These are phyloP conservation scores for Heteromyza rotundicornis DNA, from an alignment of 2,888 invertebrate genomes.

Conservation along the genomic window DNA sequence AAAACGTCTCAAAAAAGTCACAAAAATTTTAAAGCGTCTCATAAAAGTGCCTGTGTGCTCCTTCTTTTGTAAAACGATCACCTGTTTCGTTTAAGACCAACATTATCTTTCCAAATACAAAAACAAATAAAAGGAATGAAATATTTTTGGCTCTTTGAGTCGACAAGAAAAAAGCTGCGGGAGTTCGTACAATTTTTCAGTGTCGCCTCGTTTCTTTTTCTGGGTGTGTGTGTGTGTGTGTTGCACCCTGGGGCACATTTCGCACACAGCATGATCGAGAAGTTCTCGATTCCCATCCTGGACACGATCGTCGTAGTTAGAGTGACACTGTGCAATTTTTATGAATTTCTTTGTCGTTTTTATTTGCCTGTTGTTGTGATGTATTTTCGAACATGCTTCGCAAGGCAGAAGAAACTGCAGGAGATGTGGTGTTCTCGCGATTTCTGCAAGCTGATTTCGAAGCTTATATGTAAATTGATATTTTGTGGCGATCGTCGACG, in stretches of 20 bases:
- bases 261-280: not conserved
- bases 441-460: not conserved
- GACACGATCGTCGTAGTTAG: not conserved
- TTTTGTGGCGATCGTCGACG: constrained; percentile 26
- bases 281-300: not conserved
- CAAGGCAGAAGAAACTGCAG: not conserved
- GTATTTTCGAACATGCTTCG: not conserved
- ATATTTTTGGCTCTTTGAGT: constrained; percentile 11
- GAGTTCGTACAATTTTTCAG: constrained; percentile 30
- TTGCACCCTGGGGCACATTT: not conserved
- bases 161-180: constrained; percentile 37
- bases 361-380: not conserved
- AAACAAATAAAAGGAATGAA: constrained; percentile 4
- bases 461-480: constrained; percentile 48
- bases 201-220: not conserved
- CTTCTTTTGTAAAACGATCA: constrained; percentile 46
- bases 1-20: not conserved
- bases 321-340: constrained; percentile 51
- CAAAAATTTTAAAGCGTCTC: not conserved
- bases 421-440: not conserved
- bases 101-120: constrained; percentile 8
- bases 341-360: constrained; percentile 42
- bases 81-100: constrained; percentile 36
- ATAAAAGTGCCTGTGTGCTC: not conserved
- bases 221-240: not conserved